Percentiles rank a stretch among this genome's conserved stretches.
phyloP scores from a whole-genome alignment of 2,888 invertebrate genomes.

The Entomobrya multifasciata region DNA sequence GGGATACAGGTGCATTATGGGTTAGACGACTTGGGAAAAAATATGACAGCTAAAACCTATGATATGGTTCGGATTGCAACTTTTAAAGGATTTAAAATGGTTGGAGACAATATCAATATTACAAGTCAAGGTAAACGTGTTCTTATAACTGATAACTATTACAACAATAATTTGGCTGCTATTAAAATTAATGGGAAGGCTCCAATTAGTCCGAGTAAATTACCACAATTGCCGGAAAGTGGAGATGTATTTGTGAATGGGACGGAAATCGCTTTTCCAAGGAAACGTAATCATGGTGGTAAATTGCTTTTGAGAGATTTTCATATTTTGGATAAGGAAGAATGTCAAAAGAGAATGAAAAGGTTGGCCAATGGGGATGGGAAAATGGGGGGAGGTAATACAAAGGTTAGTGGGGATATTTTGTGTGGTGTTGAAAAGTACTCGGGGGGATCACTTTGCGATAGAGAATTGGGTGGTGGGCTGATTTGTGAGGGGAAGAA shows the following conservation, averaged over 20 bases:
- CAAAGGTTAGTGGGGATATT: background rate
- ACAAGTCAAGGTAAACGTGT: background rate
- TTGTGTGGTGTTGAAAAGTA: slow-evolving; percentile 20
- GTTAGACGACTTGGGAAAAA: background rate
- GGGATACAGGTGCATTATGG: background rate
- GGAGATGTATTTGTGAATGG: background rate
- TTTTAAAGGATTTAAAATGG: background rate
- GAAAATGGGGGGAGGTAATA: too few species aligned
- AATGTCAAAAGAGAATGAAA: too few species aligned
- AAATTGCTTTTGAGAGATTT: background rate
- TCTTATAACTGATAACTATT: slow-evolving; percentile 21
- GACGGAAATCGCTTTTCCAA: slow-evolving; percentile 10
- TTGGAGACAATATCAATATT: background rate
- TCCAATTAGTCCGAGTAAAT: background rate
- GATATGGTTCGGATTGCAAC: background rate
- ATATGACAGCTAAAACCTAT: background rate
- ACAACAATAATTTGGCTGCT: slow-evolving; percentile 47
- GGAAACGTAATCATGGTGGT: background rate
- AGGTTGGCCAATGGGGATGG: too few species aligned
- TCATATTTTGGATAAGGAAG: too few species aligned
- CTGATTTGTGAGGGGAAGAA: slow-evolving; percentile 11
- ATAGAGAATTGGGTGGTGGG: slow-evolving; percentile 35
- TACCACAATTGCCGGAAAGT: background rate
- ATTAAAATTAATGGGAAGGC: slow-evolving; percentile 1
- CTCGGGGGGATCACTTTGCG: background rate